These are phyloP conservation scores for Nemopilema nomurai DNA, from an alignment of 30 jellyfish, hydroid and myxozoan species.

Conservation along the genomic window DNA sequence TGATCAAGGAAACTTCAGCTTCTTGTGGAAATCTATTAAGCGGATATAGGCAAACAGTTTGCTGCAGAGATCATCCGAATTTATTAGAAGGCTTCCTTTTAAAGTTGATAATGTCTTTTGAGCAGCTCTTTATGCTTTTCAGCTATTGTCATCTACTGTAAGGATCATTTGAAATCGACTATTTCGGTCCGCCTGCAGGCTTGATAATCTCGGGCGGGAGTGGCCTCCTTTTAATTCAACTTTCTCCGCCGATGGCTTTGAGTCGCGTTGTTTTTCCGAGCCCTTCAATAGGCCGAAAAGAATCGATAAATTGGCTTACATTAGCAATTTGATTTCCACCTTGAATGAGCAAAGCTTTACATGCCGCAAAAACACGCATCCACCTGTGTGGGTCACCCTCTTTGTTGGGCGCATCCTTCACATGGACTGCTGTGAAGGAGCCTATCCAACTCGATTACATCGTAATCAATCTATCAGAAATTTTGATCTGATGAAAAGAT, in stretches of 20 bases:
- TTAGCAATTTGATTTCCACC: slow-evolving; percentile 51
- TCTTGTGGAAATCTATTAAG: slow-evolving; percentile 60
- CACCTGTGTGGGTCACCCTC: not conserved
- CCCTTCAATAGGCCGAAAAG: slow-evolving; percentile 16
- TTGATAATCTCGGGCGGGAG: slow-evolving; percentile 21
- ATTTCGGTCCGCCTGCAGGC: slow-evolving; percentile 31
- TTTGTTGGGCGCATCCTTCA: not conserved
- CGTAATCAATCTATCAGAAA: not conserved
- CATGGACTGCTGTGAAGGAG: not conserved
- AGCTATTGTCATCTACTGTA: slow-evolving; percentile 10
- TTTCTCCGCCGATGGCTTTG: slow-evolving; percentile 1
- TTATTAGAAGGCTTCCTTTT: slow-evolving; percentile 19
- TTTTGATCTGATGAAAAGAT: not conserved
- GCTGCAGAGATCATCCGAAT: slow-evolving; percentile 62
- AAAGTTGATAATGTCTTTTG: slow-evolving; percentile 36
- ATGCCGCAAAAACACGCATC: slow-evolving; percentile 6
- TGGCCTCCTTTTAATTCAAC: slow-evolving; percentile 9
- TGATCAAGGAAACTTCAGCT: slow-evolving; percentile 13
- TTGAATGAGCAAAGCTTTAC: not conserved
- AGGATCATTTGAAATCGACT: slow-evolving; percentile 7
- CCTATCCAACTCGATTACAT: not conserved
- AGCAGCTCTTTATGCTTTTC: slow-evolving; percentile 15
- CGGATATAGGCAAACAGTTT: slow-evolving; percentile 54
- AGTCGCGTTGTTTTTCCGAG: slow-evolving; percentile 41
- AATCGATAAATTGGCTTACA: slow-evolving; percentile 53